Base-by-base conservation (phyloP, 2,888 invertebrate genomes). In the Alentia gelatinosa region DNA sequence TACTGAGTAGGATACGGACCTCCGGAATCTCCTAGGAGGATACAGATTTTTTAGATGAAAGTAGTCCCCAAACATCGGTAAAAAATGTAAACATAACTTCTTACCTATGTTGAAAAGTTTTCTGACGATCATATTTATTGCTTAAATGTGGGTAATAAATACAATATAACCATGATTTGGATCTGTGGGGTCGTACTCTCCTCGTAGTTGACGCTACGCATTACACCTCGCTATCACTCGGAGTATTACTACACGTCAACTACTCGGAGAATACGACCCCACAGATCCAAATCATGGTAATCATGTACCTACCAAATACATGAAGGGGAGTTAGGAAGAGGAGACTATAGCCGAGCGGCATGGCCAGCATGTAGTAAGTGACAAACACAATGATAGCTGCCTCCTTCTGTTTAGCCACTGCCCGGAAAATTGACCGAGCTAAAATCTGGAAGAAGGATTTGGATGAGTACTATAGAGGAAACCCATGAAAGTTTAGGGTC, bases 311-410 rank as follows among this genome's bases (percentile, higher is more conserved):
- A 56, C 56, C 56, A 56, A 56, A 56, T n/a, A 56, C n/a, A n/a
- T n/a, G 56, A n/a, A 56, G 56, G 3, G 50, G 56, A 26, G 89
- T 63, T 23, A 89, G 75, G 30, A 91, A 84, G 90, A 91, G 50
- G 39, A 90, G 83, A 4, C 89, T 63, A 33, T 50, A 56, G 37
- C 89, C 89, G 15, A 91, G 75, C 7, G 91, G 91, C 39, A 91
- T 40, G 56, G 91, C 89, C 39, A 91, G 35, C 50, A 91, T 30
- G 39, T 91, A 90, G 83, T 91, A 91, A 40, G 37, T 35, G 40
- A 91, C 83, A 42, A 91, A 91, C 15, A 86, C 84, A 9, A 91
- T 79, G 7, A 91, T 50, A 23, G 68, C 88, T 7, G 90, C 91
- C 19, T 90, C 30, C 35, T 90, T 83, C 40, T 91, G 91, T 33